Base-by-base conservation (phyloP, 2,797 vertebrate species). In the Geotrypetes seraphini region DNA sequence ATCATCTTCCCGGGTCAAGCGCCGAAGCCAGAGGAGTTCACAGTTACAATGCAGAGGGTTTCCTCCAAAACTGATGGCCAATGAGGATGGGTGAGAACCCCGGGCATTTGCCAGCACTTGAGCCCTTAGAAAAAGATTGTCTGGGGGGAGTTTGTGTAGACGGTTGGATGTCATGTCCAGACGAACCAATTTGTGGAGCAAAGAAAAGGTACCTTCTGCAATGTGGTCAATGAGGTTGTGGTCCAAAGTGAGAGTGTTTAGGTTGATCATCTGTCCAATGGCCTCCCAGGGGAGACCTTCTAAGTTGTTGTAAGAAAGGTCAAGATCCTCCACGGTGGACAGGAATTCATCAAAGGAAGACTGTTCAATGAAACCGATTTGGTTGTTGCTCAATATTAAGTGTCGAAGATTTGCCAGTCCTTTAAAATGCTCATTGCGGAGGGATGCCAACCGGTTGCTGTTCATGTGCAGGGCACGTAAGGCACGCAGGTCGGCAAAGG, bases 31-130 rank as follows among this genome's bases (percentile, higher is more conserved):
- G 19, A 96, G 79, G 33, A 97, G 51, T 53, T 97, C 92, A 1
- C 93, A 97, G 74, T 97, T 97, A 36, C 93, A 97, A 22, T 97
- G 93, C 10, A 97, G 51, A 0, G 93, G 93, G 74, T 97, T 97
- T 1, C 93, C 93, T 0, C 91, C 93, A 0, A 96, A 94, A 61
- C 91, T 96, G 34, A 96, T 88, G 0, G 89, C 82, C 50, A 96
- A 50, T 0, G 78, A 60, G 2, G 87, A 81, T 0, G 73, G 84
- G 60, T 67, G 74, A 38, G 83, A 73, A 7, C 78, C 76, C 1
- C 63, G 78, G 28, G 50, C 64, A 3, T 86, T 76, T 1, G 86
- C 74, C 22, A 84, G 52, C 3, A 89, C 84, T 46, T 91, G 81
- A 2, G 89, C 88, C 2, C 90, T 75, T 67, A 93, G 77, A 61